phyloP scores from a whole-genome alignment of 2,888 invertebrate genomes.

The Tromatobia lineatoria region DNA sequence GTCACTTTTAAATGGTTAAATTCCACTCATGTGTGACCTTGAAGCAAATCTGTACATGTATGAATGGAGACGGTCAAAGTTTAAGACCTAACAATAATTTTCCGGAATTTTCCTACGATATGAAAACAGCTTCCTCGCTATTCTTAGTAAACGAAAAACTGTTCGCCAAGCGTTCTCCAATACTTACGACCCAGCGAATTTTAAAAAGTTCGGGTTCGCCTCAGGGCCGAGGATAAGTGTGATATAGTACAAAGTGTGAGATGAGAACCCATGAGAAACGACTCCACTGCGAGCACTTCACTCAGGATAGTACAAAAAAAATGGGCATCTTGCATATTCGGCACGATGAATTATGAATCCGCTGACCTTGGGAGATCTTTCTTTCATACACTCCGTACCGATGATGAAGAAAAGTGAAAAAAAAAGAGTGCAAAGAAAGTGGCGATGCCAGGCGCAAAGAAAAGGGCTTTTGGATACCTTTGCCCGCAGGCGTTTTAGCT shows the following conservation, averaged over 20 bases:
- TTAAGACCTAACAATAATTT: too few relatives aligned
- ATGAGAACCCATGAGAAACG: conserved; percentile 17
- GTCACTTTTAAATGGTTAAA: too few relatives aligned
- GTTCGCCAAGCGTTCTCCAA: background rate
- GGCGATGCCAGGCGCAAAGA: conserved; percentile 23
- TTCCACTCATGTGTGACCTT: too few relatives aligned
- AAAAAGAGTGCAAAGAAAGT: conserved; percentile 32
- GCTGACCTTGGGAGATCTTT: conserved; percentile 30
- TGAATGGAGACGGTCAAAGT: too few relatives aligned
- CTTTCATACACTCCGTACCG: background rate
- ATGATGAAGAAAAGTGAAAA: conserved; percentile 15
- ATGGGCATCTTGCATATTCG: conserved; percentile 53
- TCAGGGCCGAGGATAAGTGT: conserved; percentile 23
- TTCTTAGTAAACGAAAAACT: background rate
- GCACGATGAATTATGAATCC: conserved; percentile 69
- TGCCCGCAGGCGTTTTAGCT: conserved; percentile 20
- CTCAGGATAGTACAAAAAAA: conserved; percentile 44
- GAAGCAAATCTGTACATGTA: too few relatives aligned
- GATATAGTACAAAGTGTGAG: conserved; percentile 11
- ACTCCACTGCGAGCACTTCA: conserved; percentile 20
- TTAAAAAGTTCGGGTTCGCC: conserved; percentile 22
- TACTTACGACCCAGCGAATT: conserved; percentile 4
- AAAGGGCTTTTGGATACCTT: conserved; percentile 26
- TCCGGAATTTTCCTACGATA: too few relatives aligned
- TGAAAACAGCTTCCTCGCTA: background rate